Evolutionary conservation across 2,797 vertebrate species (phyloP).

Genomic region (Phataginus tetradactyla): DNA sequence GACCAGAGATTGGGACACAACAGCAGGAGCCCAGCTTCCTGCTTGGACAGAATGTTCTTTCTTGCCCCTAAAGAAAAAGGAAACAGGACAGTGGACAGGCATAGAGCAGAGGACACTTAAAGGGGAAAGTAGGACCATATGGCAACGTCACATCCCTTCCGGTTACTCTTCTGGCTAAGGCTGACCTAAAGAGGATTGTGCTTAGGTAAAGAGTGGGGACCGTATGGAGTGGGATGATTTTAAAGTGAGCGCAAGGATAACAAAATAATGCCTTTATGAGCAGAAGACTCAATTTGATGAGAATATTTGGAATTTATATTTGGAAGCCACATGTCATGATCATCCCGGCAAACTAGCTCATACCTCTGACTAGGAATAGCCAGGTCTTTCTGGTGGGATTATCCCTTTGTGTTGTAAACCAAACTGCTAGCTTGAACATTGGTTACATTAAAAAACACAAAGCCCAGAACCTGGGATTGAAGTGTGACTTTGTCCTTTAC

Average conservation of each 20-base stretch:
- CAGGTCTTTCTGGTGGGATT: neutral
- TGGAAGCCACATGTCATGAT: neutral
- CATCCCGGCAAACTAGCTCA: neutral
- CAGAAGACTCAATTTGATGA: neutral
- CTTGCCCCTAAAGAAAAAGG: neutral
- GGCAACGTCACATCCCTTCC: neutral
- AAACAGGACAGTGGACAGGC: neutral
- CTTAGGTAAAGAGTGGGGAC: neutral
- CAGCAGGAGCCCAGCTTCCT: neutral
- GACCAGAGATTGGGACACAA: neutral
- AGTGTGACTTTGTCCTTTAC: slow-evolving; percentile 73
- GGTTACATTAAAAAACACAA: neutral
- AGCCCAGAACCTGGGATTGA: neutral
- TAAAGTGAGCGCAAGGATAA: neutral
- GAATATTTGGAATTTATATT: neutral
- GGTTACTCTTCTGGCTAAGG: neutral
- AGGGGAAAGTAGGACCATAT: neutral
- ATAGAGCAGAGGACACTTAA: neutral
- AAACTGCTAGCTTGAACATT: neutral
- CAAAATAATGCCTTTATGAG: neutral
- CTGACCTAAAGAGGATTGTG: neutral
- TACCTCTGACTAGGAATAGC: neutral
- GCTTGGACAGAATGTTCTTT: neutral
- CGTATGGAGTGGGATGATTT: neutral
- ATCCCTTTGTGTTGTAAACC: neutral